Base-by-base conservation (phyloP, 2,113 vertebrate genomes). In the Muntiacus reevesi region DNA sequence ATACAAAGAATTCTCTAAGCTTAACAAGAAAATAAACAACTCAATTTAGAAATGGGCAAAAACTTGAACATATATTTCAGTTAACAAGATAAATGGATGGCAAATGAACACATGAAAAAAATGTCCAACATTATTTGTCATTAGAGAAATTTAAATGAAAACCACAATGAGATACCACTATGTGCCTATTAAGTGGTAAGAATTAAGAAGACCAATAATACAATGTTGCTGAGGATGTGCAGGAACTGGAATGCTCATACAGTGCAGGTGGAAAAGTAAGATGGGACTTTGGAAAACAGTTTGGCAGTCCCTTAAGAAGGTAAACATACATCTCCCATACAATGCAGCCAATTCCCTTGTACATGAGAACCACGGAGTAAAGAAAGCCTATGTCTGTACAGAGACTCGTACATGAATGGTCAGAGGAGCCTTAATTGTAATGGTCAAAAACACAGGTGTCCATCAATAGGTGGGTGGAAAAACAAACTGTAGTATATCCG, bases 121-220 rank as follows among this genome's bases (percentile, higher is more conserved):
- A 86, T 9, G 23, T 11, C 25, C 1, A 2, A 55, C 25, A 95
- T 52, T 28, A 79, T 33, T 50, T 64, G 71, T 84, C 87, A 81
- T 30, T 27, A 95, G 52, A 82, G 33, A 90, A 89, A 83, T 36
- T n/a, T 52, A 93, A 81, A 87, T 87, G 60, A 67, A 97, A 96
- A 78, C 54, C 55, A 89, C 10, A 62, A n/a, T 27, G 15, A 13
- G 52, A 74, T 71, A 43, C 27, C 74, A 94, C 81, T 36, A 45
- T n/a, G 45, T 50, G 54, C 52, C 52, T 83, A 45, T 45, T 45
- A 87, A 71, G 91, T 28, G 36, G 27, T 36, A 64, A 87, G 87
- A 59, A 91, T 76, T n/a, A 57, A 84, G 36, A 86, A 87, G 82
- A 91, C 40, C 54, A 71, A 43, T 25, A 52, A 71, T 1, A 25